Base-by-base conservation (phyloP, 1,140 invertebrate species). In the Ceratina calcarata region DNA sequence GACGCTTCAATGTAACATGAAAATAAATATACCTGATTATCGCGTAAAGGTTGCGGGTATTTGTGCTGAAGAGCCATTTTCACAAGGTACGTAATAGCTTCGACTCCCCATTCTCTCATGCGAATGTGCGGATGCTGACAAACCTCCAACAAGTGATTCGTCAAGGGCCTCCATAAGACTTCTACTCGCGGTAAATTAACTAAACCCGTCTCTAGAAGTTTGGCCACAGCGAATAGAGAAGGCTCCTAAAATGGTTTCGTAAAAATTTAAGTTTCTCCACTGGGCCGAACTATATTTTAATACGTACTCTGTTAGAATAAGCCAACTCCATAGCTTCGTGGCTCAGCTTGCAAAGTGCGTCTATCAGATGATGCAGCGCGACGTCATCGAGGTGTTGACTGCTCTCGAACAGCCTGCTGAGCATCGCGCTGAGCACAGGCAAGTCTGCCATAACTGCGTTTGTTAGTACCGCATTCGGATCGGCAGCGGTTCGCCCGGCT, bases 271-370 rank as follows among this genome's bases (percentile, higher is more conserved):
- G n/a, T n/a, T n/a, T 57, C n/a, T 58, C n/a, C 57, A 15, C 10
- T 0, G 27, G 7, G 13, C 15, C 8, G 27, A 18, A 13, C 15
- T 18, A n/a, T 57, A 66, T 18, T 27, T 61, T 64, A 68, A 27
- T 32, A 89, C 93, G 94, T 92, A 97, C 96, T 88, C 98, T 94
- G 93, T 99, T 99, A 16, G 97, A 97, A 93, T 98, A 99, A 0
- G 98, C 98, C 37, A 99, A 93, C 88, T 99, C 98, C 98, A 99
- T 99, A 24, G 98, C 97, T 92, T 99, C 99, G 82, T 98, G 96
- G 2, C 98, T 99, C 7, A 99, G 93, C 93, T 99, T 99, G 89
- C 98, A 99, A 0, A 99, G 94, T 8, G 99, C 98, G 93, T 99
- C 98, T 70, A 99, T 98, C 3, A 99, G 93, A 93, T 99, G 98